Evolutionary conservation across 2,113 vertebrate genomes (phyloP).

Genomic region (Dunckerocampus dactyliophorus): DNA sequence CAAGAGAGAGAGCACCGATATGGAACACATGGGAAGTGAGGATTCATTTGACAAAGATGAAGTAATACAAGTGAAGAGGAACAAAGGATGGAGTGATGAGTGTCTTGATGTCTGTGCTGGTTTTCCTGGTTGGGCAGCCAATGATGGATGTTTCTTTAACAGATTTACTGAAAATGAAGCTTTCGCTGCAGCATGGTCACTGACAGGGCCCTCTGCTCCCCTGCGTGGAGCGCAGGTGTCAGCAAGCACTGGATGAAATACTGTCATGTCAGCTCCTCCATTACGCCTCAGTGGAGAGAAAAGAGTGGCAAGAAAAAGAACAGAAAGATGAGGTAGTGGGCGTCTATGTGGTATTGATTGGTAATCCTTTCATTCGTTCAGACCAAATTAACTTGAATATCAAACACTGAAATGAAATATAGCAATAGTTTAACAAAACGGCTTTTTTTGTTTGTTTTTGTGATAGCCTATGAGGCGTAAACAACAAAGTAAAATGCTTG

Average conservation of each 20-base stretch:
- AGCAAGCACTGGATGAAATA: constrained; percentile 37
- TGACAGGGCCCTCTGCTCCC: constrained; percentile 13
- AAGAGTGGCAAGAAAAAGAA: constrained; percentile 10
- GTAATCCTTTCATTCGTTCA: neutral
- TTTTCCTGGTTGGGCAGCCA: constrained; percentile 26
- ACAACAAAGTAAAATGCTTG: neutral
- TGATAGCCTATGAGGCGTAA: neutral
- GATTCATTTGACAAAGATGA: constrained; percentile 2
- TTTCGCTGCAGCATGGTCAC: constrained; percentile 14
- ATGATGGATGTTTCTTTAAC: constrained; percentile 59
- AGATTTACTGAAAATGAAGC: constrained; percentile 62
- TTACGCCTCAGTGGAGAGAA: constrained; percentile 30
- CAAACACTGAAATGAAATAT: neutral
- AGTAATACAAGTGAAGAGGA: constrained; percentile 27
- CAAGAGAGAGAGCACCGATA: constrained; percentile 9
- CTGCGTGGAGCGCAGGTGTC: constrained; percentile 32
- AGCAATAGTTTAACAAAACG: neutral
- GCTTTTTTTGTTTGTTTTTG: too few relatives aligned
- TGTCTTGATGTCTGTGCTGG: constrained; percentile 29
- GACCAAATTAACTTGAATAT: neutral
- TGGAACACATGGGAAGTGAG: neutral
- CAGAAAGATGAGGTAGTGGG: neutral
- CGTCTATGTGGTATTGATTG: neutral
- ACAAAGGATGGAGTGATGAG: constrained; percentile 39
- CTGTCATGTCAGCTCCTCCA: constrained; percentile 36